Percentiles rank a stretch among this genome's conserved stretches.
phyloP scores from a whole-genome alignment of 2,888 invertebrate genomes.

The Drosophila helvetica region DNA sequence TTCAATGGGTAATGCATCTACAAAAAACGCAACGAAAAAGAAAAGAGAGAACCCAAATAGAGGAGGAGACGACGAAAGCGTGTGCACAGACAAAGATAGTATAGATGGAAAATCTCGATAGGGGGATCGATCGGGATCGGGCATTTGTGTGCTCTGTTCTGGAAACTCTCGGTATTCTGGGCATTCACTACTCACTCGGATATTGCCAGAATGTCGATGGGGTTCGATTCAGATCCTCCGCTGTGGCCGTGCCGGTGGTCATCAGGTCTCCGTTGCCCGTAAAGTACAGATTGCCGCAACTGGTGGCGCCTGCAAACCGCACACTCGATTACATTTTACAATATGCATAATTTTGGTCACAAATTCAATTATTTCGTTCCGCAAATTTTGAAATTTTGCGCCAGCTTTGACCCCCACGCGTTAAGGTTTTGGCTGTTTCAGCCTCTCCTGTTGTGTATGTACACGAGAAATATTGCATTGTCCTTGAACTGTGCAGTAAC shows the following conservation, averaged over 20 bases:
- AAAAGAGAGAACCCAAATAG: slow-evolving; percentile 42
- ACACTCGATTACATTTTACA: neutral
- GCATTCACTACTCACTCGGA: slow-evolving; percentile 86
- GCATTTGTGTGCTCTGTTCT: no score
- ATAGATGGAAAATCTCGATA: no score
- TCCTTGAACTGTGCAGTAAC: slow-evolving; percentile 81
- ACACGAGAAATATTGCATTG: slow-evolving; percentile 74
- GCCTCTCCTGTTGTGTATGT: slow-evolving; percentile 65
- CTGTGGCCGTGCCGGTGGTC: slow-evolving; percentile 73
- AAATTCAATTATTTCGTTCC: neutral
- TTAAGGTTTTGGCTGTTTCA: slow-evolving; percentile 62
- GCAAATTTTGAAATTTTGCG: slow-evolving; percentile 1
- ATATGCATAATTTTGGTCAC: neutral
- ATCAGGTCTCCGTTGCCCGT: slow-evolving; percentile 82
- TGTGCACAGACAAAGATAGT: no score
- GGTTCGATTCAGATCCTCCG: slow-evolving; percentile 80
- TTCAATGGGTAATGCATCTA: slow-evolving; percentile 90
- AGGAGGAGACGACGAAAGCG: slow-evolving; percentile 10
- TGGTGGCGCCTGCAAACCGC: slow-evolving; percentile 69
- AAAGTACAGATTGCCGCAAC: slow-evolving; percentile 81
- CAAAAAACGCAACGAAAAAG: slow-evolving; percentile 78
- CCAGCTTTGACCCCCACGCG: no score
- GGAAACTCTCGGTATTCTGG: neutral
- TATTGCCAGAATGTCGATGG: slow-evolving; percentile 90
- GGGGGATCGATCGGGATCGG: no score